phyloP scores from a whole-genome alignment of 2,797 vertebrate genomes.

The Aplochiton taeniatus region DNA sequence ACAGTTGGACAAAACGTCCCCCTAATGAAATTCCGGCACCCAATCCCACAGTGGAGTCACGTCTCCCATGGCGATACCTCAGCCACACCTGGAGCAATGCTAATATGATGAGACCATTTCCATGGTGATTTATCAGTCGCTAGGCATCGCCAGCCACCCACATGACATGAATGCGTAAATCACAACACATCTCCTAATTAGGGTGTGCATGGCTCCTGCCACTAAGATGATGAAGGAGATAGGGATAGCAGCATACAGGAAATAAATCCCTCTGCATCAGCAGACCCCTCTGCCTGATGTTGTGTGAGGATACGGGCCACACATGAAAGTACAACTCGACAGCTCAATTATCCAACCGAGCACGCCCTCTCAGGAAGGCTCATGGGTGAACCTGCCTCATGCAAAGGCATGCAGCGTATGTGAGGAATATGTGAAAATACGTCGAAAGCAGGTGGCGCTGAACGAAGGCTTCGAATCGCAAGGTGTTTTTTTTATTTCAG shows the following conservation, averaged over 20 bases:
- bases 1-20: too few species aligned
- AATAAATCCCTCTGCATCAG: not conserved
- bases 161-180: slow-evolving; percentile 28
- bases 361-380: slow-evolving; percentile 1
- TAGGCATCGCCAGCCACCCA: slow-evolving; percentile 14
- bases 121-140: slow-evolving; percentile 37
- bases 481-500: slow-evolving; percentile 2
- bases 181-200: slow-evolving; percentile 46
- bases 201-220: slow-evolving; percentile 34
- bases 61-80: not conserved
- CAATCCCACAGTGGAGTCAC: too few species aligned
- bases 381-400: not conserved
- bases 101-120: slow-evolving; percentile 36
- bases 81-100: slow-evolving; percentile 4
- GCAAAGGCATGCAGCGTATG: not conserved
- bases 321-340: slow-evolving; percentile 44
- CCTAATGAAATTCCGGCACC: too few species aligned
- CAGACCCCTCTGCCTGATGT: slow-evolving; percentile 41
- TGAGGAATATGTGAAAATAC: not conserved
- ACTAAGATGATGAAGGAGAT: slow-evolving; percentile 25
- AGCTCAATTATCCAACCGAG: slow-evolving; percentile 45
- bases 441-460: not conserved
- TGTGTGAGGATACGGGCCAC: slow-evolving; percentile 24
- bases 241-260: slow-evolving; percentile 32
- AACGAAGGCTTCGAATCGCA: not conserved